Evolutionary conservation across 1,140 invertebrate species (phyloP), one percentile per base, ranked within the genome.

Genomic region (Vanessa atalanta): DNA sequence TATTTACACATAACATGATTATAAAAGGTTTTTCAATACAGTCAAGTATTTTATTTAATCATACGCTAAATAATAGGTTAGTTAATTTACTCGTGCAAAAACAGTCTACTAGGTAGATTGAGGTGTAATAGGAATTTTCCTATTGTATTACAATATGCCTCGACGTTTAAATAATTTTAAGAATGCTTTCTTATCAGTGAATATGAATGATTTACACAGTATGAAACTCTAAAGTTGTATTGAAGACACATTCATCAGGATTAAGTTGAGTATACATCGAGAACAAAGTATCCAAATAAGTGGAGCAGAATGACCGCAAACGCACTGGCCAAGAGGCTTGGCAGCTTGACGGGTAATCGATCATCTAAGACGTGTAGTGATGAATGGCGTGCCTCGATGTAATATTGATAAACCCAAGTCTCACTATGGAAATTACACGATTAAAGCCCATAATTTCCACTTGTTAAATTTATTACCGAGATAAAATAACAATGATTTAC

Each of bases 311-410:
- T 66, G 70, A 72, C 50, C 70, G 64, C 31, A 48, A 72, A 72
- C 50, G 37, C 50, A 72, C 14, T 64, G 51, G 70, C 50, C 70
- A 72, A 72, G 50, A 72, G 69, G 69, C 65, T 67, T 48, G 65
- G 69, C 48, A 68, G 13, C 66, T 65, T 50, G 57, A n/a, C 57
- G 57, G 47, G 64, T 67, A 77, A 85, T 85, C 79, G 77, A 85
- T 85, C 83, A 79, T 75, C 69, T 63, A 65, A 11, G 81, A 79
- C 82, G 74, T 76, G 37, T 37, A 51, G 77, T 80, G 79, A 82
- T 83, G 81, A 80, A 85, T 82, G 78, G 72, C 71, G 72, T 69
- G 64, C 65, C 70, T 61, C 69, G 72, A 74, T 74, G 69, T 72
- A 76, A 78, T 81, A 80, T 79, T 79, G 76, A 81, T 81, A 80